A percentile compares a stretch with the other conserved stretches of the same genome.
Evolutionary conservation across 1,140 invertebrate species (phyloP).

Genomic region (Apolygus lucorum): DNA sequence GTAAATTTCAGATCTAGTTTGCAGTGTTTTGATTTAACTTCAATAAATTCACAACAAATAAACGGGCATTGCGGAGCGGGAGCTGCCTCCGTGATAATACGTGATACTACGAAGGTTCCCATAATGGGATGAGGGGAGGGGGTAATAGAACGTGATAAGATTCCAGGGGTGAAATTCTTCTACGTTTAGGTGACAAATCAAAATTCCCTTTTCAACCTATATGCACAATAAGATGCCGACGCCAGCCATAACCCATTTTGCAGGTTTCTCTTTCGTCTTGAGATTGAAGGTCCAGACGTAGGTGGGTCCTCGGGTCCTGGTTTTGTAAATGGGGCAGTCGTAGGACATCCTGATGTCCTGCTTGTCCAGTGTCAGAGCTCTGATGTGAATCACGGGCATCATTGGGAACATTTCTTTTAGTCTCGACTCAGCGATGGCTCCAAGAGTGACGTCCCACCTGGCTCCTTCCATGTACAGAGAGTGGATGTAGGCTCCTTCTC

Average conservation of each 20-base stretch:
- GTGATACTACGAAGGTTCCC: too few species aligned
- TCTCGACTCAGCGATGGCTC: conserved; percentile 69
- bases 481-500: conserved; percentile 84
- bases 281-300: conserved; percentile 95
- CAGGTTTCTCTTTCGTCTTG: conserved; percentile 76
- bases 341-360: conserved; percentile 78
- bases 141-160: too few species aligned
- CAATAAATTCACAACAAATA: too few species aligned
- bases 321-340: conserved; percentile 90
- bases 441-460: conserved; percentile 70
- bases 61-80: too few species aligned
- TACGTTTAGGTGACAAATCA: too few species aligned
- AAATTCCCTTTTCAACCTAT: too few species aligned
- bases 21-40: too few species aligned
- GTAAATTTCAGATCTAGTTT: too few species aligned
- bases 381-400: conserved; percentile 86
- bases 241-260: conserved; percentile 86
- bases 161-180: too few species aligned
- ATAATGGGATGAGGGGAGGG: too few species aligned
- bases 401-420: conserved; percentile 82
- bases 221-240: conserved; percentile 68
- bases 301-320: conserved; percentile 72
- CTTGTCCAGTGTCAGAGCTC: conserved; percentile 63
- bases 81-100: too few species aligned
- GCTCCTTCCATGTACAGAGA: conserved; percentile 90